These are phyloP conservation scores for Achlya flavicornis DNA, from an alignment of 2,888 invertebrate species.

Conservation along the genomic window DNA sequence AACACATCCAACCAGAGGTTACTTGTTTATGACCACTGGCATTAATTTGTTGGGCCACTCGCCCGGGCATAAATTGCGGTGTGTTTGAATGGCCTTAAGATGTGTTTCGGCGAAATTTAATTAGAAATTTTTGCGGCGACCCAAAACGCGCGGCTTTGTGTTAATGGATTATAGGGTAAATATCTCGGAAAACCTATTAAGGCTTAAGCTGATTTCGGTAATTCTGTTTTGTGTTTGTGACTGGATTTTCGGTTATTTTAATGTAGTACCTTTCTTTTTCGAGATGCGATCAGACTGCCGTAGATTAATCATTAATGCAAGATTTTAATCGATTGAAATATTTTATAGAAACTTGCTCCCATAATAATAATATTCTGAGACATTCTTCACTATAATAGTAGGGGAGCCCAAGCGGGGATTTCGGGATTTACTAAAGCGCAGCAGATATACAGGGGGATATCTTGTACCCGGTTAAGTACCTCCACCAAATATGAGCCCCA, in stretches of 20 bases:
- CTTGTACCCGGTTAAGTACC: too few species aligned
- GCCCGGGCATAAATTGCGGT: slow-evolving; percentile 51
- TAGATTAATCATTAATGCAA: too few species aligned
- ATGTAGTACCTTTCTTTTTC: neutral
- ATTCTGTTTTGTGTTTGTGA: neutral
- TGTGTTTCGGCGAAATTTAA: slow-evolving; percentile 43
- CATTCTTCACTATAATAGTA: too few species aligned
- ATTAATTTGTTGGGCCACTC: slow-evolving; percentile 55
- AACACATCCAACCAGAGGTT: slow-evolving; percentile 25
- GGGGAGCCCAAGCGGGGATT: too few species aligned
- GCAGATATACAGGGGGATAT: too few species aligned
- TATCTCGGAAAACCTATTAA: neutral
- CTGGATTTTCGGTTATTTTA: neutral
- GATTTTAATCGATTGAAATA: too few species aligned
- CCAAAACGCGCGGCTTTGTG: slow-evolving; percentile 11
- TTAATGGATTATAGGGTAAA: slow-evolving; percentile 7
- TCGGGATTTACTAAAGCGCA: too few species aligned
- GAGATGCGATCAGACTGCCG: too few species aligned
- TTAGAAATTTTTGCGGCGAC: slow-evolving; percentile 43
- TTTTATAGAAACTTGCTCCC: too few species aligned
- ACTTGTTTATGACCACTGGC: slow-evolving; percentile 46
- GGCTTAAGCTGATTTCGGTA: neutral
- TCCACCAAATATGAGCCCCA: too few species aligned
- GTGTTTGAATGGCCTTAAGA: slow-evolving; percentile 42
- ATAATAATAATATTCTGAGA: too few species aligned